These are phyloP conservation scores for Brotula barbata DNA, from an alignment of 2,797 vertebrate genomes.

Conservation along the genomic window DNA sequence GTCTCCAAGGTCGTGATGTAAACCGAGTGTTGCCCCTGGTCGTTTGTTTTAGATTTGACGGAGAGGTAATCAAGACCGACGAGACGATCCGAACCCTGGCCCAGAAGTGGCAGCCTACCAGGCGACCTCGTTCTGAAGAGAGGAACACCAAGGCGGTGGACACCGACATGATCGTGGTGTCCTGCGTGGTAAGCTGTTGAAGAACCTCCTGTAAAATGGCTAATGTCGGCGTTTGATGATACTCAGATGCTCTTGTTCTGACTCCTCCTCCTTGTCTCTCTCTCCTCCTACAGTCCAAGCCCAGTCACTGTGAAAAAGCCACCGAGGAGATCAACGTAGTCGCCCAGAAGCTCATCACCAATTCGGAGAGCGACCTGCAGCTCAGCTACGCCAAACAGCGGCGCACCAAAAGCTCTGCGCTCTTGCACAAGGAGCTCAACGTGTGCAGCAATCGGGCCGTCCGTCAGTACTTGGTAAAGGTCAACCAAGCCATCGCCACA, in stretches of 20 bases:
- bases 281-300: slow-evolving; percentile 82
- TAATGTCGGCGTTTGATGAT: neutral
- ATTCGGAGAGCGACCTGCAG: slow-evolving; percentile 92
- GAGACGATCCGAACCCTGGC: slow-evolving; percentile 92
- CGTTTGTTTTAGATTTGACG: slow-evolving; percentile 84
- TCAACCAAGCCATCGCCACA: slow-evolving; percentile 94
- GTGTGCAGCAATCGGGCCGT: slow-evolving; percentile 89
- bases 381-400: slow-evolving; percentile 95
- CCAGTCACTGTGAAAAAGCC: slow-evolving; percentile 87
- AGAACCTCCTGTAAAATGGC: neutral
- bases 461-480: slow-evolving; percentile 91
- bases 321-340: slow-evolving; percentile 90
- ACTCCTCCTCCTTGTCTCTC: neutral
- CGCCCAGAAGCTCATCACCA: slow-evolving; percentile 97
- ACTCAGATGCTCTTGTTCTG: no score
- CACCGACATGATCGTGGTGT: slow-evolving; percentile 93
- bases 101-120: slow-evolving; percentile 92
- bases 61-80: slow-evolving; percentile 91
- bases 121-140: slow-evolving; percentile 84
- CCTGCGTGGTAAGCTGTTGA: slow-evolving; percentile 82
- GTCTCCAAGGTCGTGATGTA: neutral
- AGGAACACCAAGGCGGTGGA: slow-evolving; percentile 91
- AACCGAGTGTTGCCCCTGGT: neutral
- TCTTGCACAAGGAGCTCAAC: slow-evolving; percentile 94
- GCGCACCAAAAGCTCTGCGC: slow-evolving; percentile 91